Percentiles rank a stretch among this genome's conserved stretches.
Evolutionary conservation across 2,113 vertebrate species (phyloP).

Genomic region (Toxotes jaculatrix): DNA sequence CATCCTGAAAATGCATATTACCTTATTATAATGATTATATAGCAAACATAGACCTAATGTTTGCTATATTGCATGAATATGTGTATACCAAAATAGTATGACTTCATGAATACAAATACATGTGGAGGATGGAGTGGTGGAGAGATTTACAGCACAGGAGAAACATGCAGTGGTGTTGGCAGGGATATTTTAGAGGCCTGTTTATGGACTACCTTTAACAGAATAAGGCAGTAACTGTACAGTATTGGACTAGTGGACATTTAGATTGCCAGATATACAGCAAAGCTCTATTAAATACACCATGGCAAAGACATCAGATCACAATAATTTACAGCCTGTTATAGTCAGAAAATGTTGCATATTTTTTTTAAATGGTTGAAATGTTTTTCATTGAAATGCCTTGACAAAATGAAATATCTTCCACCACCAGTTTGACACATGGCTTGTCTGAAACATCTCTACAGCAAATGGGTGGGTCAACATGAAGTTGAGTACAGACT

Average conservation of each 20-base stretch:
- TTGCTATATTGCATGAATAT: constrained; percentile 21
- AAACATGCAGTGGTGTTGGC: too few relatives aligned
- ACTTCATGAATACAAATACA: constrained; percentile 54
- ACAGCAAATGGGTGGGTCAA: too few relatives aligned
- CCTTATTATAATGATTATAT: constrained; percentile 27
- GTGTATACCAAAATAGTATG: constrained; percentile 18
- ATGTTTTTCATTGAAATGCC: too few relatives aligned
- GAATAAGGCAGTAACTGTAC: not conserved
- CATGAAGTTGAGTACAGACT: too few relatives aligned
- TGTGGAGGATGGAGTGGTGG: constrained; percentile 5
- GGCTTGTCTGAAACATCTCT: too few relatives aligned
- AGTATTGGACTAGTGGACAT: not conserved
- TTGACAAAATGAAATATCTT: too few relatives aligned
- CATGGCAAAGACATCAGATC: not conserved
- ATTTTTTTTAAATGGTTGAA: too few relatives aligned
- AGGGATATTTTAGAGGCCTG: not conserved
- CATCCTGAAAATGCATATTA: constrained; percentile 10
- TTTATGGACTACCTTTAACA: not conserved
- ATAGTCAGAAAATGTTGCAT: not conserved
- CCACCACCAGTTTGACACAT: too few relatives aligned
- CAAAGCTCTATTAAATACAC: not conserved
- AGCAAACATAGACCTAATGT: constrained; percentile 10
- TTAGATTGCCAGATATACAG: not conserved
- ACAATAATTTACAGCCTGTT: not conserved
- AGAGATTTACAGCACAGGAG: not conserved